Percentiles rank a stretch among this genome's conserved stretches.
Conservation (phyloP, 2,888 invertebrate genomes). For the Hydropsyche betteni region DNA sequence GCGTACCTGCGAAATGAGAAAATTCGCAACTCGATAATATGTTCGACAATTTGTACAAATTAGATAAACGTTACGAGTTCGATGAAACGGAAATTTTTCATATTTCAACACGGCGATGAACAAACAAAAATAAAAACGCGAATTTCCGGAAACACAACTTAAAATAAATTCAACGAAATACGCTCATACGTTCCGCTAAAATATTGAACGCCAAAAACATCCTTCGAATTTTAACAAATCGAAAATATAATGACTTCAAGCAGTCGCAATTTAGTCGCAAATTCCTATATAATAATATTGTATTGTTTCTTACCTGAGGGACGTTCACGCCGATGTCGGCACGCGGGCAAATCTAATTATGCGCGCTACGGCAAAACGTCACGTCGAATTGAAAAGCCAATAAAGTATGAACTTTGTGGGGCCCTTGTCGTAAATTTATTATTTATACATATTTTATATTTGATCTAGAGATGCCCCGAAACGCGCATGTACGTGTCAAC, state of each 20-base stretch:
- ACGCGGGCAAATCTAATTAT: conserved; percentile 27
- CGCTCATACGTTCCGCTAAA: too few species aligned
- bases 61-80: neutral
- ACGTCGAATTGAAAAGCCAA: conserved; percentile 35
- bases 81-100: neutral
- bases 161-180: too few species aligned
- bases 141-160: too few species aligned
- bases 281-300: too few species aligned
- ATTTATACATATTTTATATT: conserved; percentile 6
- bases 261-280: too few species aligned
- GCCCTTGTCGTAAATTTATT: conserved; percentile 13
- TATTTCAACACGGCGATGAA: neutral
- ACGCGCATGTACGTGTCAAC: neutral
- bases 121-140: too few species aligned
- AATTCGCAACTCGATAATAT: neutral
- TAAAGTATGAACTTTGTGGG: conserved; percentile 31
- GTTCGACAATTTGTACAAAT: neutral
- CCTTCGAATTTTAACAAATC: neutral
- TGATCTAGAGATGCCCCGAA: neutral
- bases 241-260: too few species aligned
- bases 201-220: neutral
- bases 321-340: neutral
- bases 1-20: too few species aligned
- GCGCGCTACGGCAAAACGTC: conserved; percentile 8
- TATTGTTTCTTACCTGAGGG: too few species aligned